phyloP scores from a whole-genome alignment of 2,797 vertebrate species.

The Eulemur rubriventer region DNA sequence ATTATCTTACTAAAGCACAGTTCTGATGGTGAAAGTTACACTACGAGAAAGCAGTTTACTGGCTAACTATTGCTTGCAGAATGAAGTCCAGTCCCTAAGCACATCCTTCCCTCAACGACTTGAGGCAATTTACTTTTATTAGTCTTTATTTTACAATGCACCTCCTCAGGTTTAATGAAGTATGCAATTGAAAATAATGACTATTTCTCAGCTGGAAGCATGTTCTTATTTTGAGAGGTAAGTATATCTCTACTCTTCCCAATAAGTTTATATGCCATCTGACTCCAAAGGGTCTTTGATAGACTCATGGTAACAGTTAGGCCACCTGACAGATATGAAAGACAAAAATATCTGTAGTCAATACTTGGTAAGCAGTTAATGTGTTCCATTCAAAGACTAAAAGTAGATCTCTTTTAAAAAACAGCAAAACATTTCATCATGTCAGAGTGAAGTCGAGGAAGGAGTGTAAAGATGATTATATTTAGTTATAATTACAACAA shows the following conservation, averaged over 20 bases:
- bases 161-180: neutral
- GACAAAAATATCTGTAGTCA: constrained; percentile 40
- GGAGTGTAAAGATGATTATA: neutral
- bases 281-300: neutral
- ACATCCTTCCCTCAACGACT: neutral
- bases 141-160: neutral
- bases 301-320: neutral
- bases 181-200: neutral
- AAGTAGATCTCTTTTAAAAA: neutral
- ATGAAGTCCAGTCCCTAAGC: neutral
- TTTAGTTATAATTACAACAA: neutral
- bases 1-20: neutral
- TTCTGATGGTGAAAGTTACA: neutral
- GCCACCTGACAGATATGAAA: constrained; percentile 23
- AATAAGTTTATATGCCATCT: neutral
- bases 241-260: neutral
- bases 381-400: neutral
- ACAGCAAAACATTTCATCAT: neutral
- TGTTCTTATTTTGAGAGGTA: neutral
- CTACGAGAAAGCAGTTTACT: neutral
- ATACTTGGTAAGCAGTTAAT: neutral
- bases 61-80: neutral
- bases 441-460: neutral
- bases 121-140: neutral
- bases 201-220: neutral